Base-by-base conservation (phyloP, 1,140 invertebrate genomes). In the Trinorchestia longiramus region DNA sequence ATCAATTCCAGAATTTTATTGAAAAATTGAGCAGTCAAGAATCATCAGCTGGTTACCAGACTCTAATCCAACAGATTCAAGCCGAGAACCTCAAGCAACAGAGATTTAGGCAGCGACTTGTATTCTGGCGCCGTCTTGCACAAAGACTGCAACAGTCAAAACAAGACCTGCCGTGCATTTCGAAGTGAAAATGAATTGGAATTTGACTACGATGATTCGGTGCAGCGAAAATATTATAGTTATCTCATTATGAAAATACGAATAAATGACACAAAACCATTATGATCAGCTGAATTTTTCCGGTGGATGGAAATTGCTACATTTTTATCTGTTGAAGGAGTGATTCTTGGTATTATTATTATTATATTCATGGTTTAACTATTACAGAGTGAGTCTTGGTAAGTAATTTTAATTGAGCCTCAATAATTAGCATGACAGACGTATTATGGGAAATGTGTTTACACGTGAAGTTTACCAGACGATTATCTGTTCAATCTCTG, bases 81-180 rank as follows among this genome's bases (percentile, higher is more conserved):
- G 28, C 40, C 0, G 92, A 94, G 36, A 94, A 94, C 92, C 44
- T 94, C 41, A 43, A 43, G 92, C 92, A 94, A 40, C 92, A 94
- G 0, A 42, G 92, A 40, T 45, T 94, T n/a, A 42, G 40, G 44
- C 92, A 94, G 41, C 92, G 92, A n/a, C 92, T 94, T 45, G 3
- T 11, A 3, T 47, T 45, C 92, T 94, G 92, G 92, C 43, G 92
- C 0, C 6, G 43, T 15, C 92, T 94, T 94, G 92, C 92, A 6
- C 43, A 40, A 42, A 77, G 62, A 77, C 62, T 77, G 3, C 62
- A 77, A 36, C 62, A 36, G 62, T 77, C 62, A 3, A 11, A 77
- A 77, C 11, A 36, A 28, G 62, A 36, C 1, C 36, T 36, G 1
- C 62, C 62, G 36, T 77, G 62, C 28, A 28, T 11, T 3, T 77